Base-by-base conservation (phyloP, 1,140 invertebrate species). In the Caenorhabditis tropicalis region DNA sequence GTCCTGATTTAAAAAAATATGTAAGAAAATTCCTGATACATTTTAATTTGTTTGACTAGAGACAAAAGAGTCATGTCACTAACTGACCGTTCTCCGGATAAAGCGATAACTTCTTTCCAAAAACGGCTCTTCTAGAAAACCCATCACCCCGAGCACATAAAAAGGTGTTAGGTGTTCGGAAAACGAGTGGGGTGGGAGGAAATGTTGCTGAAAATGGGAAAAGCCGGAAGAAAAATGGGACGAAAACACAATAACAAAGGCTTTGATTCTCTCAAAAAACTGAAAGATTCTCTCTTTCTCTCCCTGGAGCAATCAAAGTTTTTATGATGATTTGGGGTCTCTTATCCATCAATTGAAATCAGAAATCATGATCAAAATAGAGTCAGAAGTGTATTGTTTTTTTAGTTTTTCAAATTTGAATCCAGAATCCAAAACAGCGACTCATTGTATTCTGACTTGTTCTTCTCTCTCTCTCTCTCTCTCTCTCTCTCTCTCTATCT, bases 301-400 rank as follows among this genome's bases (percentile, higher is more conserved):
- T n/a, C n/a, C 53, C 53, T 56, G 5, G 53, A 56, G 53, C 53
- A 56, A 56, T 56, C 53, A 56, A 56, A 56, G 21, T 56, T 56
- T 56, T 56, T 51, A 51, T 51, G 49, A 56, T 56, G 39, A 43
- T 56, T 56, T 27, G 21, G 9, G 10, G 12, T 10, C 9, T 56
- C 5, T n/a, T 19, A 19, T 15, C 15, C 15, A 51, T 43, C 5
- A n/a, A n/a, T n/a, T n/a, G n/a, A 16, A 46, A n/a, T 51, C 49
- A 51, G 49, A 51, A 51, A 51, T 51, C 49, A 51, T 7, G 1
- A 46, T 46, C 10, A 1, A 16, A 46, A 46, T 12, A n/a, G 49
- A 51, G 49, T n/a, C 49, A 51, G 49, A 51, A n/a, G n/a, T 51
- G 15, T 43, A 12, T 43, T 43, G 5, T 5, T 6, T 43, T 12